phyloP scores from a whole-genome alignment of 2,888 invertebrate genomes.

The Brenthis daphne region DNA sequence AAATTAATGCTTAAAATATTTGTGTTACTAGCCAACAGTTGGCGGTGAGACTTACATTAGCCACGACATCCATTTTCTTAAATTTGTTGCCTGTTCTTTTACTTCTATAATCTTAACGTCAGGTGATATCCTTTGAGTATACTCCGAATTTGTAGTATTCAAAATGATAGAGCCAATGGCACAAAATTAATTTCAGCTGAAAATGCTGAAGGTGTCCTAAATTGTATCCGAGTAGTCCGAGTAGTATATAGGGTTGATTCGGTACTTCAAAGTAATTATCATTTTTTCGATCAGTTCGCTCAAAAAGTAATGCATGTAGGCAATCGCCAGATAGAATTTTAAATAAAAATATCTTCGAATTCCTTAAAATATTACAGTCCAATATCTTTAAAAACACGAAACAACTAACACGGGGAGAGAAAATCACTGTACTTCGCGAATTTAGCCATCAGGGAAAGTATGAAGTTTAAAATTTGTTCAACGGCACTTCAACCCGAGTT shows the following conservation, averaged over 20 bases:
- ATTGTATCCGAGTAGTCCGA: constrained; percentile 87
- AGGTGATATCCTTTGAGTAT: constrained; percentile 75
- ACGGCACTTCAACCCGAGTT: constrained; percentile 4
- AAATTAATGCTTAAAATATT: neutral
- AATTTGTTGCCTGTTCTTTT: constrained; percentile 46
- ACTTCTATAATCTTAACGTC: constrained; percentile 48
- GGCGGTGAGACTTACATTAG: constrained; percentile 76
- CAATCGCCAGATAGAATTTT: constrained; percentile 62
- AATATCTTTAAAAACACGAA: constrained; percentile 47
- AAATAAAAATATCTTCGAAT: constrained; percentile 42
- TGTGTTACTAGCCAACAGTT: too few relatives aligned
- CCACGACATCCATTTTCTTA: constrained; percentile 80
- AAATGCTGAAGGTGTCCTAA: constrained; percentile 60
- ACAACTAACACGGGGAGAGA: constrained; percentile 66
- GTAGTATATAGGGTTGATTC: constrained; percentile 85
- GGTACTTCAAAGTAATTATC: constrained; percentile 77
- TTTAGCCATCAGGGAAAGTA: constrained; percentile 70
- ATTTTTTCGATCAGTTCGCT: constrained; percentile 73
- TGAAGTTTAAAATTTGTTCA: constrained; percentile 36
- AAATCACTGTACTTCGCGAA: constrained; percentile 68
- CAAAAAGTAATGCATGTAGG: constrained; percentile 74
- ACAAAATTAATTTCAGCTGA: constrained; percentile 55
- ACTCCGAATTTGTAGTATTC: constrained; percentile 77
- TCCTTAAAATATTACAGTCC: constrained; percentile 26
- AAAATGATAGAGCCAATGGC: constrained; percentile 77